Evolutionary conservation across 1,140 invertebrate species (phyloP).

Genomic region (Laodelphax striatellus): DNA sequence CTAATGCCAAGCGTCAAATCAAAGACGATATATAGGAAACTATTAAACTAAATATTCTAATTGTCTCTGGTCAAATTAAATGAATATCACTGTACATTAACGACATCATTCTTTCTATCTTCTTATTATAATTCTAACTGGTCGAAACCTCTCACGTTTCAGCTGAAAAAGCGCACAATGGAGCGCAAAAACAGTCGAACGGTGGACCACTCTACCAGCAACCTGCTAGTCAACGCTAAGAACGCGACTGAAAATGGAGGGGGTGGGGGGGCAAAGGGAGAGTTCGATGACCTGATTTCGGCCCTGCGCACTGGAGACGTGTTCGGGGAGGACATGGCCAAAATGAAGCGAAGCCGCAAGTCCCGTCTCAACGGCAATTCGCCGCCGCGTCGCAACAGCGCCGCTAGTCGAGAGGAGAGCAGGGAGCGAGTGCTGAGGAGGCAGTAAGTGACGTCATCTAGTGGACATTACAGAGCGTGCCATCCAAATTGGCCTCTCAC

Average conservation of each 20-base stretch:
- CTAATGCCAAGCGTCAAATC: no score
- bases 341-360: slow-evolving; percentile 71
- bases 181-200: slow-evolving; percentile 58
- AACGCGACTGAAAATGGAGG: slow-evolving; percentile 37
- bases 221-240: slow-evolving; percentile 22
- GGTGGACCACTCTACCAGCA: slow-evolving; percentile 39
- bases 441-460: background rate
- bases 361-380: slow-evolving; percentile 45
- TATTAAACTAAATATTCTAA: no score
- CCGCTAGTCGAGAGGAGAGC: slow-evolving; percentile 51
- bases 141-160: slow-evolving; percentile 22
- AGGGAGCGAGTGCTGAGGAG: slow-evolving; percentile 41
- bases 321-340: slow-evolving; percentile 92
- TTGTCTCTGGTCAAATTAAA: no score
- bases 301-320: slow-evolving; percentile 92
- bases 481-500: no score
- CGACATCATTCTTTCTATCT: no score
- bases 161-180: slow-evolving; percentile 76
- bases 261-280: slow-evolving; percentile 50
- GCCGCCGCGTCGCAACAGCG: slow-evolving; percentile 43
- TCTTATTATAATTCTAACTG: no score
- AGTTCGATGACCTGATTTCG: slow-evolving; percentile 96
- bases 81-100: no score
- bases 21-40: no score
- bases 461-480: no score